Conservation (phyloP, 2,797 vertebrate species). For the Cyclopterus lumpus region DNA sequence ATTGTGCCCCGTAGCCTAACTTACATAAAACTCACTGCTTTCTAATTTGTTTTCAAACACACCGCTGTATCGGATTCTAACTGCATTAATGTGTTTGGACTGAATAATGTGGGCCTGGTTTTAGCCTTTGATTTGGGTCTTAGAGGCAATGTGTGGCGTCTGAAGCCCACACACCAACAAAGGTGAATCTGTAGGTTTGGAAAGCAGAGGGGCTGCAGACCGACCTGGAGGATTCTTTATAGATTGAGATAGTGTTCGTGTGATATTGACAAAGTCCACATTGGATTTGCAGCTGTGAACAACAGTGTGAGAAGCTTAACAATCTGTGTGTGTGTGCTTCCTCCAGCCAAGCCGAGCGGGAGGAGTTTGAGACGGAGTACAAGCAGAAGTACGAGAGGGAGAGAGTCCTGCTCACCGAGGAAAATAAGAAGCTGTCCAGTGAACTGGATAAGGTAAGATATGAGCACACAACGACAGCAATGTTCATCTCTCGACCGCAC, state of each 20-base stretch:
- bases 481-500: conserved; percentile 4
- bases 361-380: conserved; percentile 93
- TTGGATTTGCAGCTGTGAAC: conserved; percentile 23
- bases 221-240: not conserved
- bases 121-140: conserved; percentile 41
- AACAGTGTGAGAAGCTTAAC: conserved; percentile 28
- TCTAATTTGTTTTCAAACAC: conserved; percentile 60
- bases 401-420: conserved; percentile 87
- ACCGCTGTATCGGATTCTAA: conserved; percentile 46
- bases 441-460: conserved; percentile 92
- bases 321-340: conserved; percentile 20
- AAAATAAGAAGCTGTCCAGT: conserved; percentile 95
- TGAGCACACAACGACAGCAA: not conserved
- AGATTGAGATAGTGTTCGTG: not conserved
- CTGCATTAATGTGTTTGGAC: conserved; percentile 64
- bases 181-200: not conserved
- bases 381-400: conserved; percentile 96
- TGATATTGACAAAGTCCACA: conserved; percentile 1
- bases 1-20: conserved; percentile 43
- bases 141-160: conserved; percentile 18
- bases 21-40: conserved; percentile 51
- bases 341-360: conserved; percentile 92
- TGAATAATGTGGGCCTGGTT: conserved; percentile 45
- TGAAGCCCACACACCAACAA: conserved; percentile 10
- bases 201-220: not conserved